Evolutionary conservation across 2,113 vertebrate genomes (phyloP), one percentile per base, ranked within the genome.

Genomic region (Psammodynastes pulverulentus): DNA sequence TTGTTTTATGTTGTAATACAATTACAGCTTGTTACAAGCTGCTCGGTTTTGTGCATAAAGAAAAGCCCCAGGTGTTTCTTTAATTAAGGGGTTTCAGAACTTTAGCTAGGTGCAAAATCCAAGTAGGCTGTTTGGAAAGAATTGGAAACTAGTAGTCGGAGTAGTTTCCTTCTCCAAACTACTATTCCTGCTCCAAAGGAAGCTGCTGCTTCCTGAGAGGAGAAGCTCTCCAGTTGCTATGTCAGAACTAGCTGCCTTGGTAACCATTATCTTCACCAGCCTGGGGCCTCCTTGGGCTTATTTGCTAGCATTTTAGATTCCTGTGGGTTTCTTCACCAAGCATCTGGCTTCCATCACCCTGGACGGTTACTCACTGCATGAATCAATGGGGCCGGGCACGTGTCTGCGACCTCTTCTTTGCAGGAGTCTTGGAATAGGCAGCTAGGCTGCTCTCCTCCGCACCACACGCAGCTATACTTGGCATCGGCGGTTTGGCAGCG

Each of bases 381-480:
- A 93, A 99, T 99, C 95, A 99, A 97, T 0, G 99, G 99, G 1
- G 98, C 99, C 0, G 99, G 99, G 91, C 99, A 99, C 1, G 98
- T 97, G 92, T 98, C 96, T 89, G 98, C 98, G n/a, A 99, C 96
- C 0, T 97, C 96, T 53, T 98, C 95, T 3, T 96, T 96, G 95
- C 99, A 99, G 87, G 98, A 98, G 53, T 98, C 97, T 43, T 93
- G 97, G 96, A 98, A 98, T 93, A 98, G 94, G 85, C 99, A 99
- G 86, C 96, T 98, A 89, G 98, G 97, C 26, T 84, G 97, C 17
- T 96, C 94, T 2, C 97, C 97, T 2, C 98, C 97, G 34, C 99
- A 99, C 99, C 99, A 99, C 96, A 99, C 99, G 21, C 99, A 99
- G 89, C 97, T 96, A 2, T 99, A 99, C 92, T 98, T 98, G 1